Evolutionary conservation across 1,140 invertebrate species (phyloP), one percentile per base, ranked within the genome.

Genomic region (Ladona fulva): DNA sequence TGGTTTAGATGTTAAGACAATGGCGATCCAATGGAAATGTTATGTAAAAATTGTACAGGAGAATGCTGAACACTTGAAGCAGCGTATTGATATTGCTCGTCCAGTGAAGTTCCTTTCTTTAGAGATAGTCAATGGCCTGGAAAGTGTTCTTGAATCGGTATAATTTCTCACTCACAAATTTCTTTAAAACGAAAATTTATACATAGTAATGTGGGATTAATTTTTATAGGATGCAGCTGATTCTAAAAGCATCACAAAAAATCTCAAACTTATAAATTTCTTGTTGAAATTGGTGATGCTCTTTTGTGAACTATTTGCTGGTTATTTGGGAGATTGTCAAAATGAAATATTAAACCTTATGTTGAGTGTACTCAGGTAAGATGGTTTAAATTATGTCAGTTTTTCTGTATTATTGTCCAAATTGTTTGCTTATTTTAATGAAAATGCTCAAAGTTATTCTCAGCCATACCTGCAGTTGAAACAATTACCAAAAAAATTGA

Each of bases 21-120:
- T 79, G 78, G 78, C 77, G 1, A 76, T 74, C 8, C 76, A 75
- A 19, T 79, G 78, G 78, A 79, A 79, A 37, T 76, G 25, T 16
- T 79, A 79, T 42, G 66, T 76, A 14, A 44, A 77, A 24, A 14
- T 79, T n/a, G 37, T 74, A 1, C 73, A 78, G 19, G 44, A 74
- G 25, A 74, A 79, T 75, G 66, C 24, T 52, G 78, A 79, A 24
- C 76, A 79, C 29, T 76, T 79, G 37, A 79, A 75, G 74, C 76
- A 52, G 10, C 52, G 78, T 0, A 52, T 79, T 25, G 78, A 79
- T 75, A 66, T 79, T 42, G 25, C 77, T 74, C 25, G 44, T 14
- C 66, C 78, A 6, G 24, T 79, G 12, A 74, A 25, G 25, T 79
- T 75, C 42, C 78, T 79, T n/a, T 42, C 75, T 59, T 22, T 19